phyloP scores from a whole-genome alignment of 1,140 invertebrate genomes.

The Hyphantria cunea region DNA sequence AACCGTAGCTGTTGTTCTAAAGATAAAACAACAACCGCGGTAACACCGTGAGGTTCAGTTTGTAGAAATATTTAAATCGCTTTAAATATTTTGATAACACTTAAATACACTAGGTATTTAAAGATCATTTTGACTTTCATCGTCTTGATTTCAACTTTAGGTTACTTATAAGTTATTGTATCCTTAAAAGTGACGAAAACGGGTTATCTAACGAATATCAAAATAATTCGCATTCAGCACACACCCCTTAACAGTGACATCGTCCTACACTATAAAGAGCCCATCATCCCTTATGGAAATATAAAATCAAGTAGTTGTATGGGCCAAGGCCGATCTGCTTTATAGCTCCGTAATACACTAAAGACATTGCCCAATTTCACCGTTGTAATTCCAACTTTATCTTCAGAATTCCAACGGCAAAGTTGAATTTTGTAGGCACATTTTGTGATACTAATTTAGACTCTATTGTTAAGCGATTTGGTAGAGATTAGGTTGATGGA shows the following conservation, averaged over 20 bases:
- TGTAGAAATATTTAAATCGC: too few species aligned
- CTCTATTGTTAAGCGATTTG: neutral
- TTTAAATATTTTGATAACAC: too few species aligned
- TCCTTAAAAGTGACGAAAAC: too few species aligned
- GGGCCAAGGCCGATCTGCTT: conserved; percentile 16
- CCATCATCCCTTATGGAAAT: conserved; percentile 29
- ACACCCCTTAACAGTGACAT: conserved; percentile 27
- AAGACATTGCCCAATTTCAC: conserved; percentile 4
- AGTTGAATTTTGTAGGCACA: neutral
- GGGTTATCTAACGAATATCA: neutral
- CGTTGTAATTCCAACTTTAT: conserved; percentile 3
- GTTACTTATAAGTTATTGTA: too few species aligned
- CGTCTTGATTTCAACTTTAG: too few species aligned
- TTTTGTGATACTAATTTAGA: conserved; percentile 2
- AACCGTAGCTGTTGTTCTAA: too few species aligned
- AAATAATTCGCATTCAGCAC: conserved; percentile 5
- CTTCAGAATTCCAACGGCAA: neutral
- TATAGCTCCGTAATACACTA: conserved; percentile 19
- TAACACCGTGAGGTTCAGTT: too few species aligned
- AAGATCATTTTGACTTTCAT: too few species aligned
- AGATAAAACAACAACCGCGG: too few species aligned
- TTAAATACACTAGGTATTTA: too few species aligned
- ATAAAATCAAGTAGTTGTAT: conserved; percentile 32
- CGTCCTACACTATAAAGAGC: conserved; percentile 23
- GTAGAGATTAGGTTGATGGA: neutral